Percentiles rank a stretch among this genome's conserved stretches.
Conservation (phyloP, 2,113 vertebrate genomes). For the Circaetus cinerascens region DNA sequence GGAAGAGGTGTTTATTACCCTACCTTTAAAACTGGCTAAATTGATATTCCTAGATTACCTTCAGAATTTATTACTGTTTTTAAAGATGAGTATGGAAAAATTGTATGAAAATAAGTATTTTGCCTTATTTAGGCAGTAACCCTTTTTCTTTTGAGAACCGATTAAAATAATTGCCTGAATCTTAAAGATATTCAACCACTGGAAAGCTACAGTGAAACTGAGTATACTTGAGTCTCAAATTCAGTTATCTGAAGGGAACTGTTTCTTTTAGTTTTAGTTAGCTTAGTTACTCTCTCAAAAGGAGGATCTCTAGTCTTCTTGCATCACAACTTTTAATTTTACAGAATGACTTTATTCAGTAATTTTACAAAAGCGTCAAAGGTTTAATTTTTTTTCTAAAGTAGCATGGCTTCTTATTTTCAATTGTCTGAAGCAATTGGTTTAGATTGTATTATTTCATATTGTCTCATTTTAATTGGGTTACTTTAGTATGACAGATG, state of each 20-base stretch:
- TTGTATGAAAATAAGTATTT: background rate
- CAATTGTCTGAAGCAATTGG: background rate
- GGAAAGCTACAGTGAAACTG: background rate
- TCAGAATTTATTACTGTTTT: background rate
- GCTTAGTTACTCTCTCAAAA: background rate
- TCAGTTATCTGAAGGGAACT: background rate
- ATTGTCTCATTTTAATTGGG: background rate
- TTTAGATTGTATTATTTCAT: background rate
- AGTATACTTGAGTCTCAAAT: background rate
- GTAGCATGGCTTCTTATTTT: background rate
- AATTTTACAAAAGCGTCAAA: background rate
- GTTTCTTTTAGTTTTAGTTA: background rate
- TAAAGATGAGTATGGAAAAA: background rate
- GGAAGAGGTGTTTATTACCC: background rate
- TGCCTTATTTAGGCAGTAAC: background rate
- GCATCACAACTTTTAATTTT: background rate
- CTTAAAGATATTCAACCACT: background rate
- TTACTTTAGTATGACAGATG: background rate
- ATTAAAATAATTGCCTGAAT: background rate
- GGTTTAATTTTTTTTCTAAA: background rate
- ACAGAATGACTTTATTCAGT: background rate
- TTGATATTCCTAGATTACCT: background rate
- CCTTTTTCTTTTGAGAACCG: background rate
- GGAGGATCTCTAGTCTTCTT: background rate
- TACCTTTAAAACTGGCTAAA: background rate